phyloP scores from a whole-genome alignment of 2,113 vertebrate genomes.

The Crypturellus undulatus region DNA sequence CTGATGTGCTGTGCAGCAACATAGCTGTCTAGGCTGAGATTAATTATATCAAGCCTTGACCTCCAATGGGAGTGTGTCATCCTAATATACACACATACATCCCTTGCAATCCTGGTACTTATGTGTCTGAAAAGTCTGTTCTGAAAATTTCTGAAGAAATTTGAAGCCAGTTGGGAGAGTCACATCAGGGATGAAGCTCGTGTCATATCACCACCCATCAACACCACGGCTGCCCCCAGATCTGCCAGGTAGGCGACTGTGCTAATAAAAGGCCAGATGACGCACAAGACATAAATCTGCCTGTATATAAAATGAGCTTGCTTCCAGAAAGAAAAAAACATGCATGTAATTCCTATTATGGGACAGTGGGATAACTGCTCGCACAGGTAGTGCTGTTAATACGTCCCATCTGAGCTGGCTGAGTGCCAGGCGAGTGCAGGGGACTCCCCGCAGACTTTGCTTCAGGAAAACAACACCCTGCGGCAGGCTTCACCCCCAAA shows the following conservation, averaged over 20 bases:
- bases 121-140: neutral
- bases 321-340: neutral
- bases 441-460: neutral
- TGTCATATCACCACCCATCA: neutral
- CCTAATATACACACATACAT: accelerated
- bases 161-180: neutral
- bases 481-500: accelerated
- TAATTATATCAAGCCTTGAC: neutral
- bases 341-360: neutral
- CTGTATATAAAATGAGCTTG: neutral
- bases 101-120: neutral
- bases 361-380: neutral
- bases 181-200: neutral
- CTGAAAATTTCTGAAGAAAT: neutral
- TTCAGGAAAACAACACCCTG: neutral
- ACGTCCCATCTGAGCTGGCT: neutral
- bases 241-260: neutral
- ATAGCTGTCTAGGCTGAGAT: neutral
- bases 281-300: neutral
- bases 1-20: neutral
- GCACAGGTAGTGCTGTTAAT: accelerated
- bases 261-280: neutral
- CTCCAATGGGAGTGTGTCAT: neutral
- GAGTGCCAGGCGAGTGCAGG: neutral
- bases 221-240: neutral